Base-by-base conservation (phyloP, 2,797 vertebrate genomes). In the Atherinosoma microstoma region DNA sequence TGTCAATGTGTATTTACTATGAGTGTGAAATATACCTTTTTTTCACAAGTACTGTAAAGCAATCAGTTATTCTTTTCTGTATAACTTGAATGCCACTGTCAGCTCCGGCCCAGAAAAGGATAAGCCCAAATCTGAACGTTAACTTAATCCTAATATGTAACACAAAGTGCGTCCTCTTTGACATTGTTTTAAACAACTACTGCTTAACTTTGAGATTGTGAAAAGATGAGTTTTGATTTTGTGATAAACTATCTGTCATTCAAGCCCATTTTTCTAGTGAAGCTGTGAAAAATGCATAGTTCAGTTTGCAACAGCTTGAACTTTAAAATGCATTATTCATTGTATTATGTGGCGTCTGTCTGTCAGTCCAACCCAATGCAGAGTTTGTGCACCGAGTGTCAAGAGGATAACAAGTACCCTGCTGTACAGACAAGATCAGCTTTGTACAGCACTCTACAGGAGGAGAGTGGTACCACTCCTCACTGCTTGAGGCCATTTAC, bases 401-500 rank as follows among this genome's bases (percentile, higher is more conserved):
- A 66, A 90, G 85, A 86, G 85, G 87, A 82, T 81, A 80, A 91
- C 85, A 76, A 91, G 84, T 42, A 70, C 78, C 63, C 65, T 12
- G 38, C 77, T 67, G 76, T 54, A 66, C 75, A 73, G 84, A 93
- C 91, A 92, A 86, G 73, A 83, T 79, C 29, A 45, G 75, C 89
- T 84, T 92, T 93, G 91, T 92, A 18, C 58, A 9, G 70, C 78
- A 49, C 79, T 84, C 79, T 18, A 83, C 75, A 60, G 29, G 67
- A 77, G 74, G 84, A 86, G 88, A 89, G 78, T 88, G 81, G 90
- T 87, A 91, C 91, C 89, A 89, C 88, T 92, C 83, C 84, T 90
- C 83, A 12, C 86, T 86, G 86, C 90, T 91, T 56, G 58, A 84
- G 83, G 87, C 85, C 84, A 84, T 92, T 88, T 89, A 89, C 89